Evolutionary conservation across 92 coral and sea anemone species (phyloP), one percentile per base, ranked within the genome.

Genomic region (Ricordea florida): DNA sequence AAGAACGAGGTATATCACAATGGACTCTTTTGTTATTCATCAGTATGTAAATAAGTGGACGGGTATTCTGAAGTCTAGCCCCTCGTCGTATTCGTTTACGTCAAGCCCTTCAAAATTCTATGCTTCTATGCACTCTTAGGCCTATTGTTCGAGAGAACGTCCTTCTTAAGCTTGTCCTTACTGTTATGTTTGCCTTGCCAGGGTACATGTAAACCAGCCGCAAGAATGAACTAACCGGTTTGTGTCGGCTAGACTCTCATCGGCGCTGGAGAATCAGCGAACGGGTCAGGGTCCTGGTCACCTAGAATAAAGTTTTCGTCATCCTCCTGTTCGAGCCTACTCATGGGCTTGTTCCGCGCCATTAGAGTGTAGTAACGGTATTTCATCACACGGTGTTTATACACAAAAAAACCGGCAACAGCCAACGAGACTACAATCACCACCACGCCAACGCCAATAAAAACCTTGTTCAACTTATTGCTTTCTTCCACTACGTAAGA

Each of bases 271-370:
- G 2, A 2, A 0, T 48, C 42, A 2, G 16, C 11, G 3, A 9
- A 38, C 7, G 38, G 42, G 11, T 38, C 40, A 38, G 41, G 52
- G 1, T 53, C 65, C 23, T 73, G 57, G 59, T 73, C 69, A 5
- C 41, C 78, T 2, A 20, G 3, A 20, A 71, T 56, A 67, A 67
- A 49, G 37, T 67, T 18, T 9, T 90, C 96, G 33, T 90, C 96
- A 11, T 90, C 92, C 35, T 91, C 97, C 28, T 86, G 89, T 16
- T 75, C 81, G 18, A 91, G 83, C 15, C 82, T 78, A 64, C 97
- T 91, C 97, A 91, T 87, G 32, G 97, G 97, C 23, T 91, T 91
- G 72, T 91, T 75, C 10, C 93, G 79, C 23, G 97, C 72, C 35
- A 89, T 35, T 51, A 69, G 57, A 31, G 81, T 59, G 72, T 67